A percentile compares a stretch with the other conserved stretches of the same genome.
Conservation (phyloP, 2,888 invertebrate species). For the Pandemis cinnamomeana region DNA sequence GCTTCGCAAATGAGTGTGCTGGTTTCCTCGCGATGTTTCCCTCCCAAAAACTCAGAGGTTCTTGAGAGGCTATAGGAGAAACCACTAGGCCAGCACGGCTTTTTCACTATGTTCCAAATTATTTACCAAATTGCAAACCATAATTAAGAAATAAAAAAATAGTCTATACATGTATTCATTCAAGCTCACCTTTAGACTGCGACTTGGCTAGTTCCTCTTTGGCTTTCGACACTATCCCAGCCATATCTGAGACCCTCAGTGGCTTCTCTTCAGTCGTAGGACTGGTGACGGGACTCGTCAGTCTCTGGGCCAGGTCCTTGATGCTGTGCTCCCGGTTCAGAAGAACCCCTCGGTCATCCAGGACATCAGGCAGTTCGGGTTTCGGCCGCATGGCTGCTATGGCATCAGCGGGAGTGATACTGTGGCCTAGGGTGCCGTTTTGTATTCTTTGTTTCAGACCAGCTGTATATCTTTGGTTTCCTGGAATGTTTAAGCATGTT, state of each 20-base stretch:
- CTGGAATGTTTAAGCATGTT: constrained; percentile 58
- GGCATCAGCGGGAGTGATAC: constrained; percentile 76
- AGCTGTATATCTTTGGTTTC: constrained; percentile 84
- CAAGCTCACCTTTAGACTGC: constrained; percentile 89
- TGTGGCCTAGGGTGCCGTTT: constrained; percentile 84
- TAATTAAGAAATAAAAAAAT: no score
- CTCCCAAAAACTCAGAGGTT: no score
- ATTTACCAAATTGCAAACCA: no score
- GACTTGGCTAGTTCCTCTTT: constrained; percentile 96
- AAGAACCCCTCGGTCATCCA: constrained; percentile 86
- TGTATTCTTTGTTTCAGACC: constrained; percentile 85
- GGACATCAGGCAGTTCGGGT: constrained; percentile 85
- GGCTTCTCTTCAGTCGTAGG: constrained; percentile 86
- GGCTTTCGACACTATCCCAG: constrained; percentile 96
- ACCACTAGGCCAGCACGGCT: no score
- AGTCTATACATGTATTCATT: background rate
- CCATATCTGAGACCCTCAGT: constrained; percentile 91
- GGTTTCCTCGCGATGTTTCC: no score
- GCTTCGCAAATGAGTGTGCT: no score
- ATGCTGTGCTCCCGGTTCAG: constrained; percentile 93
- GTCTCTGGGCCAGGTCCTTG: constrained; percentile 93
- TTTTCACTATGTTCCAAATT: no score
- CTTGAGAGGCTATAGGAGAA: no score
- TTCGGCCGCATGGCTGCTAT: constrained; percentile 78
- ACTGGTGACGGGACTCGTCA: constrained; percentile 86